A percentile compares a stretch with the other conserved stretches of the same genome.
Conservation (phyloP, 2,797 vertebrate species). For the Hybognathus amarus region DNA sequence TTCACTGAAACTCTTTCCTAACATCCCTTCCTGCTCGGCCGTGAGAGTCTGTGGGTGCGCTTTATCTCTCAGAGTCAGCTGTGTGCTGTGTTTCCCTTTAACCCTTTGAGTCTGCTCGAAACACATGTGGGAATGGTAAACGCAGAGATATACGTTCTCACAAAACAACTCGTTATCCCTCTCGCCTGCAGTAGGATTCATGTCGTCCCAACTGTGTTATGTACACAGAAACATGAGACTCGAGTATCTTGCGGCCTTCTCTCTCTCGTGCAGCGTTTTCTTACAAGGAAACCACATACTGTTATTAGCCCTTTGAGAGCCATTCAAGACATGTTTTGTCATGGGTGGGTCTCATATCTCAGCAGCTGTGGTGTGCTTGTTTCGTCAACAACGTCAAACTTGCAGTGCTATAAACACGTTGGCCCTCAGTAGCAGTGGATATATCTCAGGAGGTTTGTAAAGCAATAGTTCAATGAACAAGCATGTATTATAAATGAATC, state of each 20-base stretch:
- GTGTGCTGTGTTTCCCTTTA: slow-evolving; percentile 31
- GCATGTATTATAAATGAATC: slow-evolving; percentile 27
- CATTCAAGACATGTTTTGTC: slow-evolving; percentile 39
- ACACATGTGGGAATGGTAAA: slow-evolving; percentile 30
- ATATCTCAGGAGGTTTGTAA: slow-evolving; percentile 24
- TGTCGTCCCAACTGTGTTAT: slow-evolving; percentile 13
- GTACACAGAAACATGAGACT: slow-evolving; percentile 40
- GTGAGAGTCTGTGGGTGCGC: neutral
- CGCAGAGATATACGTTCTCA: slow-evolving; percentile 6
- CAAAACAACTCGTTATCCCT: neutral
- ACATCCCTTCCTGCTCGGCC: slow-evolving; percentile 23
- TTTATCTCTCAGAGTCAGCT: slow-evolving; percentile 42
- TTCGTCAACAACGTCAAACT: slow-evolving; percentile 43
- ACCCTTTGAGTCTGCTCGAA: slow-evolving; percentile 12
- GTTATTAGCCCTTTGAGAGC: slow-evolving; percentile 34
- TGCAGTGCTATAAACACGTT: neutral
- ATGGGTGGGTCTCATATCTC: slow-evolving; percentile 3
- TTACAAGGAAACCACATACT: slow-evolving; percentile 42
- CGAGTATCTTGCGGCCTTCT: neutral
- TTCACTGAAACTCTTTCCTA: slow-evolving; percentile 18
- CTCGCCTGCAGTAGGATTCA: neutral
- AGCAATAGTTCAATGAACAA: slow-evolving; percentile 25
- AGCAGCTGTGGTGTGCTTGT: slow-evolving; percentile 21
- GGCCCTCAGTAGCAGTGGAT: neutral
- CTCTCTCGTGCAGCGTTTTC: slow-evolving; percentile 1